Percentiles rank a stretch among this genome's conserved stretches.
Conservation (phyloP, 2,888 invertebrate genomes). For the Agrotis puta region DNA sequence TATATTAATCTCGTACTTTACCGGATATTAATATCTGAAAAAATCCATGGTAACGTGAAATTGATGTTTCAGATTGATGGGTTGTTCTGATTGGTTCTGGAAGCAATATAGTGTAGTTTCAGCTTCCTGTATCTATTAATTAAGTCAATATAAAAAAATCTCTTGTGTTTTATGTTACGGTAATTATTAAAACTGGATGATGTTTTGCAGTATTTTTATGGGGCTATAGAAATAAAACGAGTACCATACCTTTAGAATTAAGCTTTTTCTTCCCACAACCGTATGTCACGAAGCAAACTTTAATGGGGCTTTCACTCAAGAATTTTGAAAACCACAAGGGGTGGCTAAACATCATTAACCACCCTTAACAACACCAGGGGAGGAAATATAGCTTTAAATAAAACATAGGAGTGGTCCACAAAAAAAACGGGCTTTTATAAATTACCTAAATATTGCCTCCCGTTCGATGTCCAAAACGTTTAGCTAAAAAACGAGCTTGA, state of each 20-base stretch:
- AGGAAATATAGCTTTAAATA: constrained; percentile 31
- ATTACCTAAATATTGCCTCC: constrained; percentile 38
- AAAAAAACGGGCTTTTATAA: constrained; percentile 30
- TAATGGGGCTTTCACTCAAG: constrained; percentile 38
- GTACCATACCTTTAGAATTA: neutral
- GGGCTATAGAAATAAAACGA: neutral
- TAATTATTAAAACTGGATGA: neutral
- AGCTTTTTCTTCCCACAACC: neutral
- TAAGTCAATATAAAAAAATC: too few species aligned
- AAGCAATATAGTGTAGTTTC: neutral
- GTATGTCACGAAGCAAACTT: constrained; percentile 39
- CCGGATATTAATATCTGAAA: constrained; percentile 39
- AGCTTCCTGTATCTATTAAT: neutral
- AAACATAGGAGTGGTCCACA: constrained; percentile 20
- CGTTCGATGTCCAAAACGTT: constrained; percentile 34
- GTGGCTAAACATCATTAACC: constrained; percentile 57
- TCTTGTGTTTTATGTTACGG: neutral
- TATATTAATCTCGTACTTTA: constrained; percentile 5
- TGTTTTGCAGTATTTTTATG: neutral
- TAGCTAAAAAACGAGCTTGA: constrained; percentile 32
- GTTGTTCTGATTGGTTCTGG: constrained; percentile 2
- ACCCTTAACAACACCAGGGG: constrained; percentile 29
- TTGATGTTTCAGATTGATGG: constrained; percentile 28
- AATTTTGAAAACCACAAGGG: constrained; percentile 39
- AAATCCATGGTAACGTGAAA: neutral